Percentiles rank a stretch among this genome's conserved stretches.
phyloP scores from a whole-genome alignment of 1,140 invertebrate species.

The Bombus sibiricus region DNA sequence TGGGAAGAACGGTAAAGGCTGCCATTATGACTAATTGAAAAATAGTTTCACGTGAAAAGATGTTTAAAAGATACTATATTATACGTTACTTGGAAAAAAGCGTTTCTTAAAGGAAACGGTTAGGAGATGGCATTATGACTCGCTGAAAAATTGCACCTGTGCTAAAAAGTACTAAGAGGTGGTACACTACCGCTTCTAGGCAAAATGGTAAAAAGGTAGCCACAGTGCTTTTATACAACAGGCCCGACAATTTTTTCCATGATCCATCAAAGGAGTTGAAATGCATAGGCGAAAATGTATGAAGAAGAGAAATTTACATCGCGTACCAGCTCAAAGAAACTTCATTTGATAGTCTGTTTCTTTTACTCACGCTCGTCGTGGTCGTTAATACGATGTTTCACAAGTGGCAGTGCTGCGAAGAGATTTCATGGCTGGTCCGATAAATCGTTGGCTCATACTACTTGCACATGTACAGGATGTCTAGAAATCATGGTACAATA shows the following conservation, averaged over 20 bases:
- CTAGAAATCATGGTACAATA: too few relatives aligned
- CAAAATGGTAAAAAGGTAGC: background rate
- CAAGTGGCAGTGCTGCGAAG: background rate
- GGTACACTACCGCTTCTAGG: background rate
- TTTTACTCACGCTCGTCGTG: background rate
- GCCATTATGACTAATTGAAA: background rate
- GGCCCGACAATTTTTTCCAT: background rate
- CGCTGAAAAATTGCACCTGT: background rate
- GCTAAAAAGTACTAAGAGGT: background rate
- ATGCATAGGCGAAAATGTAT: too few relatives aligned
- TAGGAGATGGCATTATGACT: background rate
- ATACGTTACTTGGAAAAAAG: background rate
- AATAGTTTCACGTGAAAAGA: background rate
- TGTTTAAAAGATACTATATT: background rate
- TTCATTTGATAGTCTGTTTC: constrained; percentile 4
- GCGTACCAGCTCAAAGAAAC: background rate
- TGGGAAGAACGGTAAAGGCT: background rate
- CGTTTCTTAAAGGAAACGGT: background rate
- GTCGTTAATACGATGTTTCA: background rate
- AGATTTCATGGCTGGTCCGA: background rate
- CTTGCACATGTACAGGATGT: too few relatives aligned
- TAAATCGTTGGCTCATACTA: background rate
- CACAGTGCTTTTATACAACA: background rate
- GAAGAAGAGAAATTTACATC: background rate
- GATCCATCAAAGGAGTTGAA: background rate